Evolutionary conservation across 2,797 vertebrate genomes (phyloP).

Genomic region (Anisognathus igniventris): DNA sequence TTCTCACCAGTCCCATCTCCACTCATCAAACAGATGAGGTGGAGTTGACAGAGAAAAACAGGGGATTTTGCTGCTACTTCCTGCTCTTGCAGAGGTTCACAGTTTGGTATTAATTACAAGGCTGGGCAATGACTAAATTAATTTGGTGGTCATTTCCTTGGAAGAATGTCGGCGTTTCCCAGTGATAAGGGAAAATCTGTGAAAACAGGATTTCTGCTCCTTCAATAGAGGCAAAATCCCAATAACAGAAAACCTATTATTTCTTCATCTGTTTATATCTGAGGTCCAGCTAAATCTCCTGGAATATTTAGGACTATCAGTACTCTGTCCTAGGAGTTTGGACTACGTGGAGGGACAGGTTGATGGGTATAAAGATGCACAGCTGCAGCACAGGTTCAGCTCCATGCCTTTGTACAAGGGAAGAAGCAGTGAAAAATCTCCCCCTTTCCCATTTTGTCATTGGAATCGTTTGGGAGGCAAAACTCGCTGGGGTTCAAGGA

Average conservation of each 20-base stretch:
- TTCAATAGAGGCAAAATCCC: neutral
- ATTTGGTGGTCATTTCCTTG: neutral
- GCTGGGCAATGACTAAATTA: neutral
- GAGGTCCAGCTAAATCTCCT: neutral
- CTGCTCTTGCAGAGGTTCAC: neutral
- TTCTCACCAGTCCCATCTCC: neutral
- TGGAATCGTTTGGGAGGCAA: neutral
- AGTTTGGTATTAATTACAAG: neutral
- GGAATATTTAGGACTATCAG: neutral
- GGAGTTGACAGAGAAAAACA: neutral
- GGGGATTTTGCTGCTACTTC: neutral
- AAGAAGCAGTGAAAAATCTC: neutral
- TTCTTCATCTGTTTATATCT: neutral
- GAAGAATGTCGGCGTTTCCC: accelerated
- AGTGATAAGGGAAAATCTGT: neutral
- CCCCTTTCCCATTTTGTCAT: neutral
- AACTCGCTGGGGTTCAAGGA: neutral
- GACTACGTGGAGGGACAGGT: no score
- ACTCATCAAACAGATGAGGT: neutral
- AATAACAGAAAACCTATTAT: neutral
- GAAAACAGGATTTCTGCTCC: neutral
- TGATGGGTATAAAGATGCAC: no score
- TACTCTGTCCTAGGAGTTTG: neutral
- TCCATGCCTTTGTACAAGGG: no score
- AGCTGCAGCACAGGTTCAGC: neutral